Percentiles rank a stretch among this genome's conserved stretches.
These are phyloP conservation scores for Amniataba percoides DNA, from an alignment of 2,797 vertebrate species.

Conservation along the genomic window DNA sequence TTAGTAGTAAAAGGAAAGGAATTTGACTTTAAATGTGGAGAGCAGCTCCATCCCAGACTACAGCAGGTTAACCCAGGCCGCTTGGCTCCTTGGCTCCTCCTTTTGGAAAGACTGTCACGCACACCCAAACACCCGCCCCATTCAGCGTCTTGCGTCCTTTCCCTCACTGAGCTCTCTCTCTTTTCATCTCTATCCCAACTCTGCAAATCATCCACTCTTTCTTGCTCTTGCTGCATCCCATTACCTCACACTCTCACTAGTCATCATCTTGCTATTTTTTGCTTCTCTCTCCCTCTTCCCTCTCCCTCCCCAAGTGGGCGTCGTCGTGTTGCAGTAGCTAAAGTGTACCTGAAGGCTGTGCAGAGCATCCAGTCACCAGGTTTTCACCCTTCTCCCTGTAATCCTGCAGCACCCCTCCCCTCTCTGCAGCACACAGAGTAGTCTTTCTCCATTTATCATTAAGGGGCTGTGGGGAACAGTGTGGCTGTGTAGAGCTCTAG, in stretches of 20 bases:
- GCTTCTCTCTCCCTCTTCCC: constrained; percentile 8
- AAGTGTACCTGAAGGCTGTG: constrained; percentile 52
- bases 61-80: constrained; percentile 63
- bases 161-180: constrained; percentile 18
- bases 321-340: constrained; percentile 63
- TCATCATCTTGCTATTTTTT: constrained; percentile 35
- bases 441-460: constrained; percentile 61
- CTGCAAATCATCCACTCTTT: constrained; percentile 28
- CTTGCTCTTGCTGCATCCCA: constrained; percentile 16
- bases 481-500: constrained; percentile 38
- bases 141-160: constrained; percentile 27
- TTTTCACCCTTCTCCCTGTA: constrained; percentile 34
- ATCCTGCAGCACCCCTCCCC: constrained; percentile 25
- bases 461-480: constrained; percentile 43
- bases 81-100: constrained; percentile 37
- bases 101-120: constrained; percentile 45
- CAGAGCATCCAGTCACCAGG: constrained; percentile 33
- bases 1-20: constrained; percentile 4
- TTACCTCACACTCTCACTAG: constrained; percentile 33
- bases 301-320: constrained; percentile 39
- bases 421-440: constrained; percentile 50
- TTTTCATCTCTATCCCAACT: constrained; percentile 35
- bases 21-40: constrained; percentile 30
- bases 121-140: constrained; percentile 33
- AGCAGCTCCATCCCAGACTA: constrained; percentile 19